Evolutionary conservation across 2,888 invertebrate genomes (phyloP).

Genomic region (Amiota mariae): DNA sequence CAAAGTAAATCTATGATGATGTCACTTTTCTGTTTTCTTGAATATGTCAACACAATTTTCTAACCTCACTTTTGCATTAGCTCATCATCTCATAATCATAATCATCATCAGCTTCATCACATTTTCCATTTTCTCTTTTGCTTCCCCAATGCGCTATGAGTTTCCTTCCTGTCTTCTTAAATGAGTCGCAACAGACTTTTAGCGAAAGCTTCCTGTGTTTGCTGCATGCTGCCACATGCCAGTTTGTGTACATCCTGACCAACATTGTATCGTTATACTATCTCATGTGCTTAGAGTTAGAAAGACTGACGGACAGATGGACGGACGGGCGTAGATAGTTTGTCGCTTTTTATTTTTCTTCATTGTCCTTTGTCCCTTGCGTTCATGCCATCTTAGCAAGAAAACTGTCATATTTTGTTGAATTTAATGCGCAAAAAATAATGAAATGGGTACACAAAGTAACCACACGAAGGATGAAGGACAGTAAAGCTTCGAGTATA

Average conservation of each 20-base stretch:
- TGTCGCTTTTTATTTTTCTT: neutral
- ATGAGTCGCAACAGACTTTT: neutral
- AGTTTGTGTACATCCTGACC: neutral
- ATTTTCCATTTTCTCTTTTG: too few species aligned
- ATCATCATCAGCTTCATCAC: too few species aligned
- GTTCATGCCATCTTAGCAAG: neutral
- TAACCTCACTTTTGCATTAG: too few species aligned
- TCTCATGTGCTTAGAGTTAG: neutral
- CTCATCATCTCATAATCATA: too few species aligned
- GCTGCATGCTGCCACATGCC: conserved; percentile 12
- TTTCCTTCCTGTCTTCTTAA: conserved; percentile 47
- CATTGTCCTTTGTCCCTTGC: neutral
- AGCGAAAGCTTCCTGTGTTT: conserved; percentile 12
- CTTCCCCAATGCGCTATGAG: conserved; percentile 39
- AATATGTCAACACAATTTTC: too few species aligned
- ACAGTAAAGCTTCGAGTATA: neutral
- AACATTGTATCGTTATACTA: neutral
- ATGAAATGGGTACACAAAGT: conserved; percentile 2
- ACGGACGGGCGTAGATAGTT: conserved; percentile 1
- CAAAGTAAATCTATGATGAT: too few species aligned
- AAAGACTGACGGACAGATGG: neutral
- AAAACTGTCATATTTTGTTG: conserved; percentile 20
- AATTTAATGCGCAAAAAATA: conserved; percentile 9
- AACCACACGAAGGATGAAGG: neutral
- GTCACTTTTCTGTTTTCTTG: too few species aligned